Percentiles rank a stretch among this genome's conserved stretches.
Evolutionary conservation across 2,888 invertebrate species (phyloP).

Genomic region (Apamea anceps): DNA sequence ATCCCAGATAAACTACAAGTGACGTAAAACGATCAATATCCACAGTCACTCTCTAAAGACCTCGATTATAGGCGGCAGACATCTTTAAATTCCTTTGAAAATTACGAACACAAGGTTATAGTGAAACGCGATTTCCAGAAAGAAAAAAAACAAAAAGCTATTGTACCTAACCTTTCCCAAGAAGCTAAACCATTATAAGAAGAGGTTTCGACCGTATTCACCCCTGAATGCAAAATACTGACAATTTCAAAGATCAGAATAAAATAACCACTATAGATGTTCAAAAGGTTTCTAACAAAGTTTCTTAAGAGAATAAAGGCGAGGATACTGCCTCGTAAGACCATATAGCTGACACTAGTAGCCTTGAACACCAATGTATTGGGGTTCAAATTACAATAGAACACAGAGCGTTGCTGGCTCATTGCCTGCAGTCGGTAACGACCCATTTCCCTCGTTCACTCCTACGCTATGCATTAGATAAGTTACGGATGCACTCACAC

Average conservation of each 20-base stretch:
- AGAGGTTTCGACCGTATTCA: not conserved
- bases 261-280: not conserved
- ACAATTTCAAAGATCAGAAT: not conserved
- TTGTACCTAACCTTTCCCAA: not conserved
- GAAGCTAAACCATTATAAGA: not conserved
- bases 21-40: conserved; percentile 17
- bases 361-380: conserved; percentile 46
- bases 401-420: conserved; percentile 44
- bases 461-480: conserved; percentile 53
- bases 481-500: conserved; percentile 47
- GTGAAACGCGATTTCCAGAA: not conserved
- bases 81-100: conserved; percentile 24
- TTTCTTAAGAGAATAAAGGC: not conserved
- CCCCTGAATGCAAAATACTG: not conserved
- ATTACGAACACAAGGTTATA: not conserved
- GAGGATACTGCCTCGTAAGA: not conserved
- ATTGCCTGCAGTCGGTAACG: conserved; percentile 54
- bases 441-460: conserved; percentile 55
- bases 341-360: not conserved
- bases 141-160: not conserved
- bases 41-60: not conserved
- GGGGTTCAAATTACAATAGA: conserved; percentile 57
- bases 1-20: conserved; percentile 22
- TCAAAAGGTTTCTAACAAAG: not conserved
- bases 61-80: not conserved